Evolutionary conservation across 2,888 invertebrate genomes (phyloP).

Genomic region (Crematogaster levior): DNA sequence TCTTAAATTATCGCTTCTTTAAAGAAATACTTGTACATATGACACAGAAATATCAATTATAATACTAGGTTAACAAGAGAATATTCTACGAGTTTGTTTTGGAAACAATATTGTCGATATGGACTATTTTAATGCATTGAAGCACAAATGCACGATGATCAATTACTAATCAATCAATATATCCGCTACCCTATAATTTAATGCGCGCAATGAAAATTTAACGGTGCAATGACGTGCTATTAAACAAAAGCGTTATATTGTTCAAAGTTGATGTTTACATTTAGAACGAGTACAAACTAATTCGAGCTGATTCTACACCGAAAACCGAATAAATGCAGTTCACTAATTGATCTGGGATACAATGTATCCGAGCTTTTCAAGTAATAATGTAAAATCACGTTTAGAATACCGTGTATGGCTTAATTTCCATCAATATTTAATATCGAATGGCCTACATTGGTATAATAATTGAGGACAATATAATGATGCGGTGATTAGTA

Average conservation of each 20-base stretch:
- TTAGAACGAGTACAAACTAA: conserved; percentile 12
- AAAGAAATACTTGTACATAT: not conserved
- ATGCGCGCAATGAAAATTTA: conserved; percentile 36
- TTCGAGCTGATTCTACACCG: not conserved
- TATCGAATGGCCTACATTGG: not conserved
- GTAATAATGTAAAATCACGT: conserved; percentile 30
- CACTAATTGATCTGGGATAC: conserved; percentile 3
- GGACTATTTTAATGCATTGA: conserved; percentile 12
- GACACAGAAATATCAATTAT: not conserved
- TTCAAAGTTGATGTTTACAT: conserved; percentile 31
- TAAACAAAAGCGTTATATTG: conserved; percentile 23
- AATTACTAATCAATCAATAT: conserved; percentile 32
- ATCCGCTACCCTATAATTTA: conserved; percentile 22
- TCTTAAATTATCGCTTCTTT: not conserved
- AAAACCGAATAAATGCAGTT: conserved; percentile 32
- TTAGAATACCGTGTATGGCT: conserved; percentile 4
- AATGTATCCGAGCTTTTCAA: not conserved
- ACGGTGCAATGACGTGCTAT: conserved; percentile 1
- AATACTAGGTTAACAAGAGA: conserved; percentile 1
- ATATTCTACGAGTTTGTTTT: conserved; percentile 11
- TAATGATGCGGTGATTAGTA: not conserved
- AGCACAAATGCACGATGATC: not conserved
- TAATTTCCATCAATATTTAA: conserved; percentile 27
- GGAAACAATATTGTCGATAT: conserved; percentile 24
- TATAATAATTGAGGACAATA: not conserved